Evolutionary conservation across 2,113 vertebrate species (phyloP).

Genomic region (Xiphophorus couchianus): DNA sequence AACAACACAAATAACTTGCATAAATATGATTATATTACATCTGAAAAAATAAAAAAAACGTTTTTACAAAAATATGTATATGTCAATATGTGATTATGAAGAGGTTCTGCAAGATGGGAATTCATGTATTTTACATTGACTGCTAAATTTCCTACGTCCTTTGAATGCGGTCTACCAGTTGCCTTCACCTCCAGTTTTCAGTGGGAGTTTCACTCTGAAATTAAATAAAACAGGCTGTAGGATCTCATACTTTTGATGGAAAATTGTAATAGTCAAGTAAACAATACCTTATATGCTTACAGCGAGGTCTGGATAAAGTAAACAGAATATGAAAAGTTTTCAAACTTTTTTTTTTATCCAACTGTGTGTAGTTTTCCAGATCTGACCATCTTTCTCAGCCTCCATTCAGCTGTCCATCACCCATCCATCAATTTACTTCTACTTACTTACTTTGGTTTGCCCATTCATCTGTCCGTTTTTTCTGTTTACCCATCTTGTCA

Average conservation of each 20-base stretch:
- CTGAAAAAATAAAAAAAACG: not conserved
- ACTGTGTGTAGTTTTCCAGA: not conserved
- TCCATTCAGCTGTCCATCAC: too few species aligned
- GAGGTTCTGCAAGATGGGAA: not conserved
- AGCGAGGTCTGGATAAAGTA: not conserved
- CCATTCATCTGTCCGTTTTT: too few species aligned
- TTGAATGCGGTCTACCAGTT: not conserved
- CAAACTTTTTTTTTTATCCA: not conserved
- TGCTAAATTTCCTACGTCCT: not conserved
- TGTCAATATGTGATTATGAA: not conserved
- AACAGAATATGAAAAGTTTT: not conserved
- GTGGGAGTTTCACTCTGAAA: not conserved
- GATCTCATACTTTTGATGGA: too few species aligned
- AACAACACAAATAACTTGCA: not conserved
- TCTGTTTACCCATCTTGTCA: too few species aligned
- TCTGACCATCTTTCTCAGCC: not conserved
- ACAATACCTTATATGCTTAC: not conserved
- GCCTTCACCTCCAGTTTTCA: too few species aligned
- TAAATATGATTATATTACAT: not conserved
- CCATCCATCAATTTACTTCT: too few species aligned
- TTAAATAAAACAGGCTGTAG: not conserved
- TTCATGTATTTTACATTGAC: not conserved
- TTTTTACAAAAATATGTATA: not conserved
- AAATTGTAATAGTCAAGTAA: too few species aligned
- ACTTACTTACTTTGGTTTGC: too few species aligned